These are phyloP conservation scores for Linnaemya vulpina DNA, from an alignment of 2,888 invertebrate genomes.

Conservation along the genomic window DNA sequence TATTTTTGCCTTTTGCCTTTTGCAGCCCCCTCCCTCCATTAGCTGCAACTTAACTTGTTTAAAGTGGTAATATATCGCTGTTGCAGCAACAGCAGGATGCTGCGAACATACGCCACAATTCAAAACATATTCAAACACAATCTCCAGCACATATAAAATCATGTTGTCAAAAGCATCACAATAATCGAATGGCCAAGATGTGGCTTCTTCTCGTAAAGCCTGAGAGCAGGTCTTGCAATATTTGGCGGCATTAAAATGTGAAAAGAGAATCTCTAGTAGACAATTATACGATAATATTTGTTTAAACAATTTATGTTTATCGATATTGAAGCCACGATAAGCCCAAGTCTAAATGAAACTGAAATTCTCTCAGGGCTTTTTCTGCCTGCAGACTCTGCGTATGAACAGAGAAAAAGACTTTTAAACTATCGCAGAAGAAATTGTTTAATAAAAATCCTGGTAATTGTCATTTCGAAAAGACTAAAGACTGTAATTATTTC, in stretches of 20 bases:
- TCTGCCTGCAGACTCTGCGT: no score
- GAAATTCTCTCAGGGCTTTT: conserved; percentile 41
- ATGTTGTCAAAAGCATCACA: conserved; percentile 43
- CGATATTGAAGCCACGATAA: conserved; percentile 61
- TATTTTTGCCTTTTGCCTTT: neutral
- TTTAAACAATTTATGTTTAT: conserved; percentile 69
- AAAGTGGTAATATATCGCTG: conserved; percentile 48
- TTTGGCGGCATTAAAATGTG: conserved; percentile 32
- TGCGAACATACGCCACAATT: conserved; percentile 38
- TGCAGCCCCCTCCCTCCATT: conserved; percentile 16
- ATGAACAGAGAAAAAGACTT: neutral
- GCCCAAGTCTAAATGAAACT: conserved; percentile 10
- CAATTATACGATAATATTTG: conserved; percentile 53
- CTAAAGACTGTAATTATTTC: conserved; percentile 57
- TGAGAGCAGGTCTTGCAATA: neutral
- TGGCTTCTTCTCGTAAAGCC: conserved; percentile 15
- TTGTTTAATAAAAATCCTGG: conserved; percentile 50
- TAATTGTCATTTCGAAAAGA: conserved; percentile 58
- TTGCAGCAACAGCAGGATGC: conserved; percentile 65
- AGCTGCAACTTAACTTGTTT: conserved; percentile 44
- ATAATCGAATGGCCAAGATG: conserved; percentile 55
- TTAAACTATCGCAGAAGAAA: neutral
- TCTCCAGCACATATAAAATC: conserved; percentile 24
- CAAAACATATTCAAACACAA: conserved; percentile 24
- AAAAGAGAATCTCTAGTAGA: conserved; percentile 23